Evolutionary conservation across 2,797 vertebrate species (phyloP), one percentile per base, ranked within the genome.

Genomic region (Galaxias olidus): DNA sequence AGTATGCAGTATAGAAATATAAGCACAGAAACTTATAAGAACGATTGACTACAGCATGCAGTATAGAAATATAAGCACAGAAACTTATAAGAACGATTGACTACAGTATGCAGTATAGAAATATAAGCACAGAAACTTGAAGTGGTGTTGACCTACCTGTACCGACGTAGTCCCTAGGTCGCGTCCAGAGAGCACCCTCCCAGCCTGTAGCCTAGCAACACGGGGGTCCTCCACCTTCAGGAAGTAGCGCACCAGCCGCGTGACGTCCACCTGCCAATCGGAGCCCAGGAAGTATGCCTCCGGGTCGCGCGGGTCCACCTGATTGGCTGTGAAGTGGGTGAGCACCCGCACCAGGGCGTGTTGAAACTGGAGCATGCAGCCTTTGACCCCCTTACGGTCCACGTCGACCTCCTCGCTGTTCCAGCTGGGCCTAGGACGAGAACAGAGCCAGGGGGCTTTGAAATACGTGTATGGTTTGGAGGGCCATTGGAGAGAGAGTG

Each of bases 231-330:
- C 96, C 80, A 98, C 95, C 85, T 96, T 95, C 87, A 96, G 90
- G 88, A 95, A 98, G 87, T 93, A 93, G 13, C 87, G 87, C 55
- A 97, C 94, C 75, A 98, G 84, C 79, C 93, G 84, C 0, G 94
- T 98, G 79, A 99, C 92, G 74, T 98, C 96, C 65, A 95, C 90
- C 76, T 96, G 96, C 96, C 96, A 98, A 78, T 99, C 96, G 0
- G 94, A 90, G 72, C 96, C 95, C 82, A 99, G 85, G 72, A 98
- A 90, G 76, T 89, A 91, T 59, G 83, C 90, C 61, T 85, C 84
- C 4, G 90, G 93, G 0, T 92, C 91, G 0, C 91, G 84, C 0
- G 92, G 86, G n/a, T 93, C 92, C 0, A 83, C 70, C 0, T 89
- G 89, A 76, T 98, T 95, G 0, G 96, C 95, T 69, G 95, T 89